Evolutionary conservation across 2,888 invertebrate genomes (phyloP).

Genomic region (Heliconius ismenius): DNA sequence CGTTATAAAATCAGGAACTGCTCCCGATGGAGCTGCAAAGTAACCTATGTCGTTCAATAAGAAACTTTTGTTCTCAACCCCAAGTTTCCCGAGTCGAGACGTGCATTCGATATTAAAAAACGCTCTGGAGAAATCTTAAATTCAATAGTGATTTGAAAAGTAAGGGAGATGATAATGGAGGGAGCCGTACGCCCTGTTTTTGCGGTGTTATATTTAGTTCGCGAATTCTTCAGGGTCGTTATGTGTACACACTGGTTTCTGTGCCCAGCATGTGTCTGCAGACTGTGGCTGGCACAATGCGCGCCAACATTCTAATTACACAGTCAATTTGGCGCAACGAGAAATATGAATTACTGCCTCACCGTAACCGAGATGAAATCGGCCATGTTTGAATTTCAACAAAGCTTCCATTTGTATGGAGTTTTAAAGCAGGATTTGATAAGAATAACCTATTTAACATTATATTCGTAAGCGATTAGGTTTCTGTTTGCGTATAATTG

Average conservation of each 20-base stretch:
- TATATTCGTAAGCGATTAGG: slow-evolving; percentile 65
- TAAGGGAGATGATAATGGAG: slow-evolving; percentile 72
- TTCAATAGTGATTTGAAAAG: slow-evolving; percentile 79
- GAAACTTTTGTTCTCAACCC: slow-evolving; percentile 61
- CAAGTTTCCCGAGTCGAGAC: slow-evolving; percentile 61
- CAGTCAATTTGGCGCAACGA: slow-evolving; percentile 78
- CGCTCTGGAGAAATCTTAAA: slow-evolving; percentile 76
- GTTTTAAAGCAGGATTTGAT: slow-evolving; percentile 59
- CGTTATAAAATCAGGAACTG: slow-evolving; percentile 54
- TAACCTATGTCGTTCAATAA: slow-evolving; percentile 49
- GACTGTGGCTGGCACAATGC: slow-evolving; percentile 62
- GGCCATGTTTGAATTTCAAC: slow-evolving; percentile 66
- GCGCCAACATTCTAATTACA: slow-evolving; percentile 76
- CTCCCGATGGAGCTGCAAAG: slow-evolving; percentile 51
- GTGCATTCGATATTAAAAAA: slow-evolving; percentile 74
- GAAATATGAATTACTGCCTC: slow-evolving; percentile 75
- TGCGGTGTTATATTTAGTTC: slow-evolving; percentile 79
- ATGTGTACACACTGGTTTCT: slow-evolving; percentile 77
- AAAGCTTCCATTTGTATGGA: slow-evolving; percentile 57
- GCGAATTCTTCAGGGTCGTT: slow-evolving; percentile 74
- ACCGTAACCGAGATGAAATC: slow-evolving; percentile 73
- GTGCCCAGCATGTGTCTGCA: slow-evolving; percentile 73
- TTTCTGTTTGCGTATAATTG: slow-evolving; percentile 60
- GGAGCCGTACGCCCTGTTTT: slow-evolving; percentile 72
- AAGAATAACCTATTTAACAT: slow-evolving; percentile 59